Conservation (phyloP, 2,888 invertebrate species). For the Pogonocherus hispidulus region DNA sequence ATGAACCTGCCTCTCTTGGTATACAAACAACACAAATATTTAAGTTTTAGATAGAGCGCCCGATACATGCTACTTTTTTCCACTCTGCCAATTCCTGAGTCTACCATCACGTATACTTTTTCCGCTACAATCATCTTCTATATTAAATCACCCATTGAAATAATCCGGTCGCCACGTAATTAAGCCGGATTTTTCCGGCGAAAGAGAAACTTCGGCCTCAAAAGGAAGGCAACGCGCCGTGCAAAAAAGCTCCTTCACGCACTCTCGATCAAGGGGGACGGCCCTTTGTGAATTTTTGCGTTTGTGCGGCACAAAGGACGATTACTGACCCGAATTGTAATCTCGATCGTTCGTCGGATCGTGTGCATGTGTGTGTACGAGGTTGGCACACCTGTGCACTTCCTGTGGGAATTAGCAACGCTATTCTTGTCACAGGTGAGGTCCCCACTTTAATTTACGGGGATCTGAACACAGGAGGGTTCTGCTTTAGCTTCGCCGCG, state of each 20-base stretch:
- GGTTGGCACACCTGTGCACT: slow-evolving; percentile 51
- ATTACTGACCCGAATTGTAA: slow-evolving; percentile 49
- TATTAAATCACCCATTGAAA: background rate
- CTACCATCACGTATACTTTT: too few species aligned
- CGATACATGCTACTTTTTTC: too few species aligned
- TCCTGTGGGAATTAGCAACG: slow-evolving; percentile 45
- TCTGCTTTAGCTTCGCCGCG: background rate
- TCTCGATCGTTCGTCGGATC: slow-evolving; percentile 44
- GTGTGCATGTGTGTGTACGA: slow-evolving; percentile 25
- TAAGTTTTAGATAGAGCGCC: too few species aligned
- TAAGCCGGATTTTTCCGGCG: slow-evolving; percentile 25
- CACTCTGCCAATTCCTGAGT: too few species aligned
- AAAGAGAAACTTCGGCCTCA: slow-evolving; percentile 29
- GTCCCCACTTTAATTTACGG: slow-evolving; percentile 21
- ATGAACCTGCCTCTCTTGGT: too few species aligned
- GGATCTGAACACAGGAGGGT: background rate
- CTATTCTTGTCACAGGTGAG: slow-evolving; percentile 35
- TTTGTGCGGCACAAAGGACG: slow-evolving; percentile 47
- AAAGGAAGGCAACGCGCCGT: slow-evolving; percentile 29
- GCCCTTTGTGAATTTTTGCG: slow-evolving; percentile 44
- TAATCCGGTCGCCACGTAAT: slow-evolving; percentile 18
- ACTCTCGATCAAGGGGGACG: slow-evolving; percentile 33
- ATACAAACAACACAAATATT: too few species aligned
- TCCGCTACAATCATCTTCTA: background rate
- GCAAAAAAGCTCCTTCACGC: slow-evolving; percentile 37